A percentile compares a stretch with the other conserved stretches of the same genome.
phyloP scores from a whole-genome alignment of 1,140 invertebrate genomes.

The Sesamia nonagrioides region DNA sequence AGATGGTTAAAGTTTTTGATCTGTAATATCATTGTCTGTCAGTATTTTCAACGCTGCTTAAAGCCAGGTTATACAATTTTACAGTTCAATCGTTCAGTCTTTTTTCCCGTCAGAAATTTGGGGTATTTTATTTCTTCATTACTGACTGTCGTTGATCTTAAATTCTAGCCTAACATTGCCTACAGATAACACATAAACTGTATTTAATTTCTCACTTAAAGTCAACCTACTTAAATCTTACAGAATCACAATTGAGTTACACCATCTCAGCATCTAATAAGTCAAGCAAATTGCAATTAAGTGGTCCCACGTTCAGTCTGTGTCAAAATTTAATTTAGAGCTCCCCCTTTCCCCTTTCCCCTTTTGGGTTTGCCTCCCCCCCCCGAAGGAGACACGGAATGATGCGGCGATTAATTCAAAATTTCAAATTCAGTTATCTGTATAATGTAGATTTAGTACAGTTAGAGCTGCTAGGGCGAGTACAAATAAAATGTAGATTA shows the following conservation, averaged over 20 bases:
- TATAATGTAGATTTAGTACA: conserved; percentile 43
- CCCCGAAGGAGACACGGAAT: conserved; percentile 38
- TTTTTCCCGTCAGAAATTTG: no score
- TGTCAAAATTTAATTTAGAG: conserved; percentile 62
- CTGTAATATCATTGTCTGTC: no score
- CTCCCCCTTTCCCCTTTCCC: conserved; percentile 2
- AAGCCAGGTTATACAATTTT: no score
- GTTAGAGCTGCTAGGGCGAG: neutral
- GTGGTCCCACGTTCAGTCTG: conserved; percentile 57
- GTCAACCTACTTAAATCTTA: conserved; percentile 28
- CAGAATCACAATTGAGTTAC: conserved; percentile 52
- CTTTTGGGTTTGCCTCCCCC: conserved; percentile 4
- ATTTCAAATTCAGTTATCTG: conserved; percentile 57
- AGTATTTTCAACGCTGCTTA: no score
- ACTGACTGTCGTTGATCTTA: no score
- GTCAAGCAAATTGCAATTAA: conserved; percentile 62
- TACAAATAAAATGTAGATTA: neutral
- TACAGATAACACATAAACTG: neutral
- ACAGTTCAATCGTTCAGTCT: no score
- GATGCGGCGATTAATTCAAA: conserved; percentile 61
- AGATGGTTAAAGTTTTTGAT: no score
- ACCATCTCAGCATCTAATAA: conserved; percentile 53
- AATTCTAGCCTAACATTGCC: no score
- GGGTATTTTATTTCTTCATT: no score
- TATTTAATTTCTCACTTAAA: neutral